Evolutionary conservation across 2,888 invertebrate genomes (phyloP), one percentile per base, ranked within the genome.

Genomic region (Agrotis puta): DNA sequence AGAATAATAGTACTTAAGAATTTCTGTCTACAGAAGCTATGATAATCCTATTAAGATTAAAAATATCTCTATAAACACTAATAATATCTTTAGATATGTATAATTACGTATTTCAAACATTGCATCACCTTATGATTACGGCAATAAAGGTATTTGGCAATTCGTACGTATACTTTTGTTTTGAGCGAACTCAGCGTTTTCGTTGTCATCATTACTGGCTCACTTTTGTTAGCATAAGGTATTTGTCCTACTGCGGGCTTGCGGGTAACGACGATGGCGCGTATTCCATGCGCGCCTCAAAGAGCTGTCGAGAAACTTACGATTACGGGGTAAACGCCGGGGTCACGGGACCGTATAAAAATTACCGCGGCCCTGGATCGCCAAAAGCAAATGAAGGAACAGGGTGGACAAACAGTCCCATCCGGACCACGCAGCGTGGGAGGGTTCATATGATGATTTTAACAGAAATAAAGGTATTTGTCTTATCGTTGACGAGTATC

Each of bases 111-210:
- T 67, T 58, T 64, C 50, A 51, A 62, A 43, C 51, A 51, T 53
- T 43, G 48, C n/a, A 16, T 57, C 50, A 59, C 20, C 33, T 56
- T 74, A 67, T 74, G 47, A 64, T 59, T 66, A 54, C 65, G 27
- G 70, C 18, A 84, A 77, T 85, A 81, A 82, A 79, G 59, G 53
- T 77, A 57, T 77, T 83, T 74, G 39, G 43, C 64, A 54, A 56
- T 11, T 77, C 20, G 61, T 63, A 54, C 20, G 62, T 71, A 1
- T 39, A 79, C 72, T 80, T 83, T 81, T 80, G 83, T 85, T 39
- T 83, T 71, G 71, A 70, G 66, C 39, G 56, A 56, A 47, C 33
- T 54, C 82, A 70, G n/a, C n/a, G n/a, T 53, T 64, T 33, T 56
- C 65, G 61, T 66, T 59, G 66, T 79, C 70, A 71, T 59, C 53